phyloP scores from a whole-genome alignment of 2,113 vertebrate genomes.

The Haplotaxodon microlepis region DNA sequence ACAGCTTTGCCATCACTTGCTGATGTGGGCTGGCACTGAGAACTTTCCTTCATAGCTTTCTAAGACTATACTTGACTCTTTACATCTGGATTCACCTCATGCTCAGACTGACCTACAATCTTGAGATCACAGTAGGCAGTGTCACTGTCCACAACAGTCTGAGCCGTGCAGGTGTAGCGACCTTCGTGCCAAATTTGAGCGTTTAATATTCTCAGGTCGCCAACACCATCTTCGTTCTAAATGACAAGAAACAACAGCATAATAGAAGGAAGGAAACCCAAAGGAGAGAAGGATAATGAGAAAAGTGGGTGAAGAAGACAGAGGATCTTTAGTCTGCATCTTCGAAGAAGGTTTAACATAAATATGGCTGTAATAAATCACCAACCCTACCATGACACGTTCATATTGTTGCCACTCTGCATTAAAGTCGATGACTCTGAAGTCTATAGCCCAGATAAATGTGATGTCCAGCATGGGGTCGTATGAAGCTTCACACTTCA shows the following conservation, averaged over 20 bases:
- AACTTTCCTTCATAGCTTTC: not conserved
- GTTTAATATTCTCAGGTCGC: slow-evolving; percentile 85
- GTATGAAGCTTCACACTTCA: slow-evolving; percentile 87
- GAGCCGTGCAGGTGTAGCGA: slow-evolving; percentile 87
- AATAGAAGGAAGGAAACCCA: not conserved
- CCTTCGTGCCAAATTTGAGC: slow-evolving; percentile 86
- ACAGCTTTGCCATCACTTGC: not conserved
- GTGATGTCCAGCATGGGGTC: slow-evolving; percentile 88
- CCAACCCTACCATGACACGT: slow-evolving; percentile 76
- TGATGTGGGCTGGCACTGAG: not conserved
- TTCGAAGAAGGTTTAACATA: not conserved
- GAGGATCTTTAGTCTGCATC: not conserved
- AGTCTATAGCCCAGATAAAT: slow-evolving; percentile 92
- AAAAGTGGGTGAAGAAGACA: not conserved
- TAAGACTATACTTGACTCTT: not conserved
- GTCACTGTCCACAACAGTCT: slow-evolving; percentile 94
- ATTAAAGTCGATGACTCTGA: slow-evolving; percentile 87
- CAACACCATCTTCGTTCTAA: slow-evolving; percentile 75
- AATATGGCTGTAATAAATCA: not conserved
- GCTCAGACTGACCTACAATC: slow-evolving; percentile 79
- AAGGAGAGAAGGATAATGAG: not conserved
- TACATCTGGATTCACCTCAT: not conserved
- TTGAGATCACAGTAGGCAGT: slow-evolving; percentile 86
- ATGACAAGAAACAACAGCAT: not conserved
- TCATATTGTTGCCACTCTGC: slow-evolving; percentile 83